These are phyloP conservation scores for Tortrix viridana DNA, from an alignment of 2,888 invertebrate species.

Conservation along the genomic window DNA sequence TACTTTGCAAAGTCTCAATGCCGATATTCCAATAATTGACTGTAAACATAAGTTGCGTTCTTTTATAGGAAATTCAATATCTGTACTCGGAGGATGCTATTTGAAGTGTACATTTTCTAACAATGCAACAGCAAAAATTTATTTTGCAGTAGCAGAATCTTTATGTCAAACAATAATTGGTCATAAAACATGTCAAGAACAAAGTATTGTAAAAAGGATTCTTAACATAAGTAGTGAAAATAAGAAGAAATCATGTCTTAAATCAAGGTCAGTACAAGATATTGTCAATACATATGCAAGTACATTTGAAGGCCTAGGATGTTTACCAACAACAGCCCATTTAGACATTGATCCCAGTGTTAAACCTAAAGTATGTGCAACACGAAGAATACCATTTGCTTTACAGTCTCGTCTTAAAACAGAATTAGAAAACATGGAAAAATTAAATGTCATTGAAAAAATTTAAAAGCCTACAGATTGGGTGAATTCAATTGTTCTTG, in stretches of 20 bases:
- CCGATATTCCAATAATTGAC: not conserved
- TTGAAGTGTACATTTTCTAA: conserved; percentile 6
- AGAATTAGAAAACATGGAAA: conserved; percentile 12
- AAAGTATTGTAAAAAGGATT: not conserved
- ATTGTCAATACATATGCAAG: conserved; percentile 22
- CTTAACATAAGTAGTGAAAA: not conserved
- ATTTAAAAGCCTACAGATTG: no score
- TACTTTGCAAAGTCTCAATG: not conserved
- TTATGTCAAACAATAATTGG: conserved; percentile 14
- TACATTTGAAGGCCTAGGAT: conserved; percentile 30
- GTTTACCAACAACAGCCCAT: conserved; percentile 27
- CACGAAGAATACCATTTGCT: conserved; percentile 15
- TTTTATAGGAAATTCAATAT: conserved; percentile 13
- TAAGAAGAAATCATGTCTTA: not conserved
- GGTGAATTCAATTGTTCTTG: not conserved
- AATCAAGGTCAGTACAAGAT: conserved; percentile 10
- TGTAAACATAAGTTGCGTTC: conserved; percentile 9
- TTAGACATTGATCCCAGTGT: conserved; percentile 19
- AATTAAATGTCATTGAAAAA: conserved; percentile 9
- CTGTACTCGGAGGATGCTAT: conserved; percentile 8
- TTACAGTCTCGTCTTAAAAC: conserved; percentile 7
- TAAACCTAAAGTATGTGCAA: conserved; percentile 18
- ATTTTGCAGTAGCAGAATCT: conserved; percentile 10
- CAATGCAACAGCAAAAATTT: conserved; percentile 3
- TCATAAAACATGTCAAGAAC: conserved; percentile 7